phyloP scores from a whole-genome alignment of 92 coral and sea anemone genomes.

The Epizoanthus rinbou region DNA sequence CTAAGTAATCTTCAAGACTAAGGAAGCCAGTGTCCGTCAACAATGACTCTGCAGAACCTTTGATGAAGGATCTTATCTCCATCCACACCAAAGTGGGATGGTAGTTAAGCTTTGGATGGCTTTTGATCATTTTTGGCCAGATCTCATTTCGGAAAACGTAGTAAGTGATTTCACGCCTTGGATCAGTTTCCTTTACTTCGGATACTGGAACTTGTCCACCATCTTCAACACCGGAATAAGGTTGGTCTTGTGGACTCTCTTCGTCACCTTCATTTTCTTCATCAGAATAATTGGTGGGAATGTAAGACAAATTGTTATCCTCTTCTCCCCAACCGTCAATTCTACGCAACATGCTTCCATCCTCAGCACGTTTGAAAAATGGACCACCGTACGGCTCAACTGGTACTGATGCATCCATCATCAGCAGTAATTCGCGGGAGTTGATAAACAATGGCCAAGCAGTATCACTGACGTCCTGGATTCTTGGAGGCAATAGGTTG shows the following conservation, averaged over 20 bases:
- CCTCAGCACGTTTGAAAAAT: constrained; percentile 76
- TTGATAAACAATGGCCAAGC: constrained; percentile 92
- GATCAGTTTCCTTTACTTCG: constrained; percentile 49
- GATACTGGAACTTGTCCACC: constrained; percentile 17
- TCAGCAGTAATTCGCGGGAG: constrained; percentile 84
- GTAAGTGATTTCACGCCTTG: constrained; percentile 90
- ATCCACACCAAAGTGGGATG: constrained; percentile 98
- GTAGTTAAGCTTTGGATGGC: constrained; percentile 61
- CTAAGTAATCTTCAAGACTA: constrained; percentile 71
- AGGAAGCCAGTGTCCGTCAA: constrained; percentile 66
- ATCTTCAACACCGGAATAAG: constrained; percentile 32
- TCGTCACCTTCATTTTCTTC: constrained; percentile 72
- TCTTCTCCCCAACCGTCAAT: constrained; percentile 97
- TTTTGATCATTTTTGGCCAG: constrained; percentile 89
- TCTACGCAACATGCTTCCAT: constrained; percentile 76
- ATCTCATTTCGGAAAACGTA: constrained; percentile 79
- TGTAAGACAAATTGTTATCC: constrained; percentile 71
- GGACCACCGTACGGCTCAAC: constrained; percentile 51
- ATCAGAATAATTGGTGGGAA: constrained; percentile 69
- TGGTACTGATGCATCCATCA: constrained; percentile 94
- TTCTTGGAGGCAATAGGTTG: constrained; percentile 62
- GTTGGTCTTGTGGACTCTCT: constrained; percentile 53
- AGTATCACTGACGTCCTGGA: constrained; percentile 72
- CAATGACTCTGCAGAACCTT: constrained; percentile 94
- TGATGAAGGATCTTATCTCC: constrained; percentile 94